Percentiles rank a stretch among this genome's conserved stretches.
Evolutionary conservation across 2,797 vertebrate genomes (phyloP).

Genomic region (Vipera ursinii): DNA sequence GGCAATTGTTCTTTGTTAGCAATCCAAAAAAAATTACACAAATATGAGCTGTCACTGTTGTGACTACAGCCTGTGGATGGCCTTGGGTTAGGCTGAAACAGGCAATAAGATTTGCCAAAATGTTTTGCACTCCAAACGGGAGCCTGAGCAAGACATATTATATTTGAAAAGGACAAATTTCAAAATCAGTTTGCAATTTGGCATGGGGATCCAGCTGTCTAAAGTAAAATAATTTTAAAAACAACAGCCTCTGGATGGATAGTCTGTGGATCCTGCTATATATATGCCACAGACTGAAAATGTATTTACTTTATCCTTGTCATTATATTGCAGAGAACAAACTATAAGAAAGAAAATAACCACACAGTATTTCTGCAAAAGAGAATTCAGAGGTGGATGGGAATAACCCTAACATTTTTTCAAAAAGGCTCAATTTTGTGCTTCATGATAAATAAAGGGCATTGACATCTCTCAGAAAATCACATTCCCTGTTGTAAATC

Average conservation of each 20-base stretch:
- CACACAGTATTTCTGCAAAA: constrained; percentile 57
- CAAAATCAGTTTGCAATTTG: not conserved
- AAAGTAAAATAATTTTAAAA: not conserved
- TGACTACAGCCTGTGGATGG: too few species aligned
- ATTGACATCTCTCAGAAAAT: constrained; percentile 56
- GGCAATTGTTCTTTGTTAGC: too few species aligned
- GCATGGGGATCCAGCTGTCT: not conserved
- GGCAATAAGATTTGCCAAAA: not conserved
- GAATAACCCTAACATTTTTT: constrained; percentile 32
- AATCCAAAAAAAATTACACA: too few species aligned
- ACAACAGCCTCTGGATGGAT: not conserved
- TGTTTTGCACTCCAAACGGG: not conserved
- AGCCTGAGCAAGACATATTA: not conserved
- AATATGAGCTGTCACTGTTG: too few species aligned
- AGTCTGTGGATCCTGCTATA: constrained; percentile 10
- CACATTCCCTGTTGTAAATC: constrained; percentile 44
- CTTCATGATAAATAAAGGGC: constrained; percentile 57
- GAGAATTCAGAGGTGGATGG: rapidly evolving
- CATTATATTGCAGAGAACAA: constrained; percentile 54
- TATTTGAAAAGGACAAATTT: not conserved
- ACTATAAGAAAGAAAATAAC: constrained; percentile 39
- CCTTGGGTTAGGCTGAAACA: too few species aligned
- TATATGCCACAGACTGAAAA: constrained; percentile 57
- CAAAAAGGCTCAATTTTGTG: constrained; percentile 43
- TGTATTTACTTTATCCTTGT: constrained; percentile 59